Evolutionary conservation across 1,140 invertebrate species (phyloP).

Genomic region (Theocolax elegans): DNA sequence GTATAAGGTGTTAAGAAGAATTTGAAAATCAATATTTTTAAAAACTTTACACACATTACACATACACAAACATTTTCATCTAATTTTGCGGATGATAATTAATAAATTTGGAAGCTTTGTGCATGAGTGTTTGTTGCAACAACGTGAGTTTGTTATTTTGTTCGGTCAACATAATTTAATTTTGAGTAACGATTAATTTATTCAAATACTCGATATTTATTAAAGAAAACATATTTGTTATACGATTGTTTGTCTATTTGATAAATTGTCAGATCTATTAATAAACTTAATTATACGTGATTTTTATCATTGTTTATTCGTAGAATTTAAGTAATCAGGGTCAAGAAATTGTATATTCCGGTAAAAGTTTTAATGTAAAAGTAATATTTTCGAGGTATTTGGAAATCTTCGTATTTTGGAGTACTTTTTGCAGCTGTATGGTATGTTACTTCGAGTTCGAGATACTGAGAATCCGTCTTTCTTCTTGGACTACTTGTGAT

Average conservation of each 20-base stretch:
- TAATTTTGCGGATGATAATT: constrained; percentile 32
- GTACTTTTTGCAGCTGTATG: constrained; percentile 28
- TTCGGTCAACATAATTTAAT: constrained; percentile 16
- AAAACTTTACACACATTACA: constrained; percentile 29
- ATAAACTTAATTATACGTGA: constrained; percentile 18
- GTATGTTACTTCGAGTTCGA: constrained; percentile 35
- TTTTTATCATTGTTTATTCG: constrained; percentile 18
- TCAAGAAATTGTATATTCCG: constrained; percentile 23
- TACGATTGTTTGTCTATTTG: constrained; percentile 33
- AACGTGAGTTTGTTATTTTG: constrained; percentile 32
- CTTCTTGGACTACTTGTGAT: constrained; percentile 37
- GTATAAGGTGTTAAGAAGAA: constrained; percentile 21
- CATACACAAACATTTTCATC: constrained; percentile 37
- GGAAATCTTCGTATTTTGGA: constrained; percentile 28
- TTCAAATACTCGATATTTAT: not conserved
- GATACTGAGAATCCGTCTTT: constrained; percentile 35
- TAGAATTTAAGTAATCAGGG: constrained; percentile 34
- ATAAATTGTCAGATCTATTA: constrained; percentile 11
- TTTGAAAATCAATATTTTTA: constrained; percentile 30
- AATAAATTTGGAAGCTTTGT: constrained; percentile 34
- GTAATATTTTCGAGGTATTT: constrained; percentile 15
- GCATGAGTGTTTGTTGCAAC: constrained; percentile 34
- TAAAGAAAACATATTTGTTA: too few relatives aligned
- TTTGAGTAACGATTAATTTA: not conserved
- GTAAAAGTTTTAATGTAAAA: constrained; percentile 24